Conservation (phyloP, 2,797 vertebrate species). For the Nothura maculosa region DNA sequence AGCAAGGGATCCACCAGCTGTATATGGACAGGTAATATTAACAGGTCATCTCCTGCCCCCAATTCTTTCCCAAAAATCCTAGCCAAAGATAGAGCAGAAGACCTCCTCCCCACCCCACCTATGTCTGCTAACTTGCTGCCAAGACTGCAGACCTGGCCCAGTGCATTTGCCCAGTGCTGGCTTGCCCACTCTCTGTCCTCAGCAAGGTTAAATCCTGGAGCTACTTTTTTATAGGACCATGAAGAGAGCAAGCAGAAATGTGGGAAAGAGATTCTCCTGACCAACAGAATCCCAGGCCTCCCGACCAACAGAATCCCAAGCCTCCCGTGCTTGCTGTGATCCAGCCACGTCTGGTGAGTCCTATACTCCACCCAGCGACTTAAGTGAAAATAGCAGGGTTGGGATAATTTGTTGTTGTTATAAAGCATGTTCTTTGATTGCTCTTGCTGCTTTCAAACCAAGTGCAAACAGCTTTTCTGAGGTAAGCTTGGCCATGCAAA, state of each 20-base stretch:
- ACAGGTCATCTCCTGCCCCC: neutral
- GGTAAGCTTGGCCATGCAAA: neutral
- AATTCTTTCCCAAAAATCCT: neutral
- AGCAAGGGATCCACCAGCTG: neutral
- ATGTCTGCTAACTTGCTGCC: neutral
- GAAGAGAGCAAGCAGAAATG: rapidly evolving
- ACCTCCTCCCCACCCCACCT: neutral
- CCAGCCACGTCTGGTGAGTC: neutral
- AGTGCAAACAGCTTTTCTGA: neutral
- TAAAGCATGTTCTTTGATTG: neutral
- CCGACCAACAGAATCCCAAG: neutral
- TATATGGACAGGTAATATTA: neutral
- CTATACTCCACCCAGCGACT: neutral
- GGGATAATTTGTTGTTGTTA: neutral
- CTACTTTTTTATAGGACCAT: neutral
- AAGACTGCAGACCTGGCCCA: neutral
- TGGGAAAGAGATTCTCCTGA: neutral
- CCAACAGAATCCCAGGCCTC: neutral
- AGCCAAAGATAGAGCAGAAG: neutral
- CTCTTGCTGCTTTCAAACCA: neutral
- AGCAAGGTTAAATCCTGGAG: neutral
- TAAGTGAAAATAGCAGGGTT: neutral
- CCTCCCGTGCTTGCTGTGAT: rapidly evolving
- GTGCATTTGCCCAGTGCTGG: neutral
- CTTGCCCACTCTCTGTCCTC: neutral